Base-by-base conservation (phyloP, 2,888 invertebrate genomes). In the Drosophila emarginata region DNA sequence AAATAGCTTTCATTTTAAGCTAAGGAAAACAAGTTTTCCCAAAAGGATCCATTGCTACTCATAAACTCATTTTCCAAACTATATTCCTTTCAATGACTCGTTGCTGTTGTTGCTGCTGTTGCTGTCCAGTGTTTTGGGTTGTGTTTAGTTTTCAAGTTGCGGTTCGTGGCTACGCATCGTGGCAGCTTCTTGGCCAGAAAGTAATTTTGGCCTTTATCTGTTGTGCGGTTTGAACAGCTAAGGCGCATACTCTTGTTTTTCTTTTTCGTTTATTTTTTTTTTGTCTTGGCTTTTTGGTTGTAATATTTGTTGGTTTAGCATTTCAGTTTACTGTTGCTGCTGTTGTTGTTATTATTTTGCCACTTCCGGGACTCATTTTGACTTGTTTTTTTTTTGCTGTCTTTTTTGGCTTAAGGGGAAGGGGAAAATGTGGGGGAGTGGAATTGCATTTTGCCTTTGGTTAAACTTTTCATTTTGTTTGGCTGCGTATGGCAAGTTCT, bases 191-290 rank as follows among this genome's bases (percentile, higher is more conserved):
- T 88, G 88, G 85, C 85, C 88, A 80, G 79, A 85, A 85, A 88
- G 84, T 86, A 85, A 85, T 87, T 85, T 57, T 87, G 87, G 74
- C 80, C 78, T 79, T 87, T 85, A 85, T 85, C 88, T 85, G 79
- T 88, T 74, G 78, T 83, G 88, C 72, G 88, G 88, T 74, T 85
- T 77, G 79, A 86, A 77, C 79, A 86, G 86, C 61, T 65, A 60
- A 58, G 26, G 32, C 32, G 26, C 61, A 21, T 59, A 56, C 54
- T 40, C 74, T 64, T 58, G 53, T 72, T 72, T 71, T 3, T 21
- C 39, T 37, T 57, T 12, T 39, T 14, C 21, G 57, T 64, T 45
- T 45, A 18, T 45, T 9, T 45, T 18, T 21, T 45, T 45, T 21
- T 9, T 15, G 11, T 45, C 45, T 45, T 45, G 21, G 45, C 45